Evolutionary conservation across 1,140 invertebrate genomes (phyloP).

Genomic region (Lepidurus apus): DNA sequence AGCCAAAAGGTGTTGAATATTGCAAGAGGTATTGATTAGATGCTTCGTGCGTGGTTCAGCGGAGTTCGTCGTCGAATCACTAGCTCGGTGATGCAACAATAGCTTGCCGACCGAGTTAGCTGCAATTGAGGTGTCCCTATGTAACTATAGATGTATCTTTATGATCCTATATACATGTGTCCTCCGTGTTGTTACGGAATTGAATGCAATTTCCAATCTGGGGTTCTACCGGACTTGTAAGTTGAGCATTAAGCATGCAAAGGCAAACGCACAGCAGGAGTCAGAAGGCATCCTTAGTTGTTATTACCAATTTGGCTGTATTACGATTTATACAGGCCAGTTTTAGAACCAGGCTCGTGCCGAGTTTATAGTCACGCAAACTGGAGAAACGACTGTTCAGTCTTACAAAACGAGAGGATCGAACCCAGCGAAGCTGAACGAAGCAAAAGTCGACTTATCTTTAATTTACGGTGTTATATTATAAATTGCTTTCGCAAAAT

Average conservation of each 20-base stretch:
- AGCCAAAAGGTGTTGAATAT: slow-evolving; percentile 22
- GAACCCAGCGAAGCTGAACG: too few relatives aligned
- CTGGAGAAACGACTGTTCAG: too few relatives aligned
- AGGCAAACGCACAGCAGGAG: too few relatives aligned
- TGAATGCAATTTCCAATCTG: not conserved
- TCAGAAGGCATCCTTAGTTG: too few relatives aligned
- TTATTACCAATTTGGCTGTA: too few relatives aligned
- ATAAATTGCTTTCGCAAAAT: too few relatives aligned
- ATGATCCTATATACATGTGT: not conserved
- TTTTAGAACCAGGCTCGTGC: too few relatives aligned
- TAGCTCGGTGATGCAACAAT: not conserved
- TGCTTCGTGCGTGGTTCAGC: not conserved
- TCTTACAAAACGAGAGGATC: too few relatives aligned
- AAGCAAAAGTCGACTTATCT: too few relatives aligned
- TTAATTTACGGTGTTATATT: too few relatives aligned
- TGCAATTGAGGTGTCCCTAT: not conserved
- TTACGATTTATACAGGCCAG: too few relatives aligned
- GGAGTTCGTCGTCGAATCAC: not conserved
- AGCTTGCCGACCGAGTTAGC: not conserved
- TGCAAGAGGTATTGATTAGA: slow-evolving; percentile 10
- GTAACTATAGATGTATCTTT: not conserved
- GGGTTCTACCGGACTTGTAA: not conserved
- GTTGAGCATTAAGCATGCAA: not conserved
- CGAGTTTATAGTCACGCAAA: too few relatives aligned
- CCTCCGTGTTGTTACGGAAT: not conserved